Evolutionary conservation across 1,140 invertebrate genomes (phyloP).

Genomic region (Pogonomyrmex californicus): DNA sequence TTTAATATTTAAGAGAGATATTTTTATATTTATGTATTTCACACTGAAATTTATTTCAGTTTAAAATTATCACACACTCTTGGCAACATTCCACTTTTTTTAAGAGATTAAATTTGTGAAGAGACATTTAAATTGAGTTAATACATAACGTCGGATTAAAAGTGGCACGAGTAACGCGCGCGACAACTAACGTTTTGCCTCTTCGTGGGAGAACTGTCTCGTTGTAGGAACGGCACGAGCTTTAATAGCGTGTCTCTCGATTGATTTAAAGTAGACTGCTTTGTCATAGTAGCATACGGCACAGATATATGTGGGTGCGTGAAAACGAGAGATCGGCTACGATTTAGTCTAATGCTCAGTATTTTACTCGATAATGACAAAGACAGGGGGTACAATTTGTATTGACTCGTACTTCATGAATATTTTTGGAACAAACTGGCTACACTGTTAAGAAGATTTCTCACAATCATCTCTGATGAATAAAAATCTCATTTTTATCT

Average conservation of each 20-base stretch:
- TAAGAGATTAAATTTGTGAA: neutral
- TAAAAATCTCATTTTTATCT: neutral
- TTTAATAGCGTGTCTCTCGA: slow-evolving; percentile 79
- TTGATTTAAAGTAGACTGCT: slow-evolving; percentile 80
- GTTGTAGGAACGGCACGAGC: slow-evolving; percentile 58
- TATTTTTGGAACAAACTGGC: slow-evolving; percentile 35
- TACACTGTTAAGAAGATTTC: slow-evolving; percentile 13
- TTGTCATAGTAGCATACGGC: slow-evolving; percentile 58
- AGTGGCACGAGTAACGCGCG: slow-evolving; percentile 6
- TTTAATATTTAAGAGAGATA: neutral
- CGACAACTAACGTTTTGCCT: slow-evolving; percentile 41
- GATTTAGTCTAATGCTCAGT: slow-evolving; percentile 12
- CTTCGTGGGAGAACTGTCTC: slow-evolving; percentile 61
- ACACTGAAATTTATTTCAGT: neutral
- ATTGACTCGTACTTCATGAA: neutral
- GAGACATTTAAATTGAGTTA: neutral
- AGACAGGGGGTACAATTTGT: neutral
- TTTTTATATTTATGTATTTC: neutral
- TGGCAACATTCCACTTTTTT: neutral
- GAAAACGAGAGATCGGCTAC: slow-evolving; percentile 34
- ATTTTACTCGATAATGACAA: slow-evolving; percentile 42
- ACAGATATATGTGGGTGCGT: slow-evolving; percentile 38
- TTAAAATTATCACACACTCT: neutral
- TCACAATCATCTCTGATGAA: neutral
- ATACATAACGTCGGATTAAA: neutral